Conservation (phyloP, 2,888 invertebrate species). For the Acanthosepion lycidas region DNA sequence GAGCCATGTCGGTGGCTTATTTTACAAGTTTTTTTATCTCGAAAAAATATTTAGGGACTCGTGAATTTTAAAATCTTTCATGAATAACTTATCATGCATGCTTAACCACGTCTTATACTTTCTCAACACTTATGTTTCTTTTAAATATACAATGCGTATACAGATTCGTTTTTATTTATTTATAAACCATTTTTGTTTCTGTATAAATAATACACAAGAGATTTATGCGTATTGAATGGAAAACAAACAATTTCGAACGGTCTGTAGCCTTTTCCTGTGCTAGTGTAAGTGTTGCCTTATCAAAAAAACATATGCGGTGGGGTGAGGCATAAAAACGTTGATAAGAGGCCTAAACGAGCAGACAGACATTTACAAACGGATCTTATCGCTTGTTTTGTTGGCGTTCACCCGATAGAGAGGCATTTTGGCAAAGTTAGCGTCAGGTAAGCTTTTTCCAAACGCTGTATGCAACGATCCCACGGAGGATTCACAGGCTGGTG, state of each 20-base stretch:
- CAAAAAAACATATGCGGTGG: not conserved
- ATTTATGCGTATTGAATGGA: not conserved
- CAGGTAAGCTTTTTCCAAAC: not conserved
- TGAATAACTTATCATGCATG: too few relatives aligned
- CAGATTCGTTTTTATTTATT: not conserved
- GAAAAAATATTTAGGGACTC: too few relatives aligned
- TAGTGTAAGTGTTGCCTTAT: not conserved
- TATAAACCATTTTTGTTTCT: not conserved
- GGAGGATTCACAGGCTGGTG: not conserved
- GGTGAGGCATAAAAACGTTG: not conserved
- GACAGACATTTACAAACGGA: constrained; percentile 33
- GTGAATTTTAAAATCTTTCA: too few relatives aligned
- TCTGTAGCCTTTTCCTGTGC: not conserved
- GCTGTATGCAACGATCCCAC: not conserved
- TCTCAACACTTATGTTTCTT: too few relatives aligned
- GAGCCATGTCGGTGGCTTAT: too few relatives aligned
- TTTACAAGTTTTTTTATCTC: too few relatives aligned
- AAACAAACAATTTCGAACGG: not conserved
- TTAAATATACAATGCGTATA: too few relatives aligned
- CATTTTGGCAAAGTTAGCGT: not conserved
- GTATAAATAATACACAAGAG: not conserved
- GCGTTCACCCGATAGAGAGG: not conserved
- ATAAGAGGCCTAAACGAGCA: not conserved
- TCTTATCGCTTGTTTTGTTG: not conserved
- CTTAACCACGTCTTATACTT: too few relatives aligned